phyloP scores from a whole-genome alignment of 2,113 vertebrate species.

The Plecotus auritus region DNA sequence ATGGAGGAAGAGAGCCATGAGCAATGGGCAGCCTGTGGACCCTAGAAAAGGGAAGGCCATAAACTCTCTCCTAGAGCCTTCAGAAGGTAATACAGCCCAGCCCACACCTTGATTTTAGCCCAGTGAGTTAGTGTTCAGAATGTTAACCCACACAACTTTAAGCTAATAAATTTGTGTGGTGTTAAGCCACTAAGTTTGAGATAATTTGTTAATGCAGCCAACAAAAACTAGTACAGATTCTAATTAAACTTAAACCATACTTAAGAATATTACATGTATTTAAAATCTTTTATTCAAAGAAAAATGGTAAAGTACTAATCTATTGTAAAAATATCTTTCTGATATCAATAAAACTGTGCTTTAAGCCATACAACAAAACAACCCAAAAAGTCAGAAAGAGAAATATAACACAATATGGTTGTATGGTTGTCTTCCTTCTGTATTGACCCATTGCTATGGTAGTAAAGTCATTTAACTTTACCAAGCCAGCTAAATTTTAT shows the following conservation, averaged over 20 bases:
- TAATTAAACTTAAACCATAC: background rate
- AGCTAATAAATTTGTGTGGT: background rate
- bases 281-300: constrained; percentile 15
- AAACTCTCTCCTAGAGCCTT: background rate
- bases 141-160: background rate
- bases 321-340: background rate
- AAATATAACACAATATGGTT: background rate
- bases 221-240: background rate
- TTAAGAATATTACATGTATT: background rate
- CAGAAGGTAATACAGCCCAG: background rate
- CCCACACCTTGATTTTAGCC: background rate
- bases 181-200: background rate
- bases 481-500: background rate
- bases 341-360: background rate
- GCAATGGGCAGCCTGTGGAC: background rate
- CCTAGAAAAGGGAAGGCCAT: background rate
- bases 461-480: background rate
- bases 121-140: background rate
- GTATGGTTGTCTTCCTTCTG: background rate
- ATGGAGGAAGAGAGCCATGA: background rate
- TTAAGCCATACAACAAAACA: background rate
- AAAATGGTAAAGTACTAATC: background rate
- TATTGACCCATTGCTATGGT: background rate
- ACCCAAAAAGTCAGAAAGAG: background rate
- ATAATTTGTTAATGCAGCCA: background rate